Evolutionary conservation across 1,140 invertebrate genomes (phyloP), one percentile per base, ranked within the genome.

Genomic region (Neodiprion fabricii): DNA sequence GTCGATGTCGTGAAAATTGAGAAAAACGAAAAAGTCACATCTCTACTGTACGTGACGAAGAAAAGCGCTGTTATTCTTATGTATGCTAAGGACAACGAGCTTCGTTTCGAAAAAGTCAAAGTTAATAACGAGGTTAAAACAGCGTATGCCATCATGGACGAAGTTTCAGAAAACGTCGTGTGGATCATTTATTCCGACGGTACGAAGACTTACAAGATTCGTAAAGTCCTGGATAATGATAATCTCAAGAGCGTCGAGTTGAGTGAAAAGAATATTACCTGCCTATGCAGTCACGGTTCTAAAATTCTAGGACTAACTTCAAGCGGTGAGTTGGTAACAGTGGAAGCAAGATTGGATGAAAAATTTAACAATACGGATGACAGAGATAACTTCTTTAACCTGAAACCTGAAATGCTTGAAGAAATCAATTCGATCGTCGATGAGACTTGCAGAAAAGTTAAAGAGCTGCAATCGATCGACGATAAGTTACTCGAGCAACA

Each of bases 331-430:
- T 49, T 76, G 12, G 3, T 73, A 7, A 67, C 70, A 11, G 14
- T 70, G 4, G 9, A 72, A 72, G 14, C 74, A 65, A 11, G 76
- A 12, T 12, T 61, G 53, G 28, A 40, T 40, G 80, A 82, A 21
- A 47, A 70, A 23, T 14, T 61, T 9, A 70, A 77, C 40, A 67
- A 73, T 11, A 0, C 23, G 0, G 17, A 68, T 2, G 40, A 23
- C 1, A 69, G 79, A 17, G 76, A 79, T 73, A 21, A 65, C 1
- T 80, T 76, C 61, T 21, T 80, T 23, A 40, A 78, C 49, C 72
- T 87, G 14, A 71, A 75, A 47, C 8, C 7, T 0, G 72, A 78
- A 3, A 87, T 87, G 87, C 74, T 86, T 10, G 61, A 80, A 23
- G 75, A 70, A 23, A 74, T 78, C 0, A 75, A 83, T 1, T 1